Conservation (phyloP, 1,140 invertebrate genomes). For the Vanessa tameamea region DNA sequence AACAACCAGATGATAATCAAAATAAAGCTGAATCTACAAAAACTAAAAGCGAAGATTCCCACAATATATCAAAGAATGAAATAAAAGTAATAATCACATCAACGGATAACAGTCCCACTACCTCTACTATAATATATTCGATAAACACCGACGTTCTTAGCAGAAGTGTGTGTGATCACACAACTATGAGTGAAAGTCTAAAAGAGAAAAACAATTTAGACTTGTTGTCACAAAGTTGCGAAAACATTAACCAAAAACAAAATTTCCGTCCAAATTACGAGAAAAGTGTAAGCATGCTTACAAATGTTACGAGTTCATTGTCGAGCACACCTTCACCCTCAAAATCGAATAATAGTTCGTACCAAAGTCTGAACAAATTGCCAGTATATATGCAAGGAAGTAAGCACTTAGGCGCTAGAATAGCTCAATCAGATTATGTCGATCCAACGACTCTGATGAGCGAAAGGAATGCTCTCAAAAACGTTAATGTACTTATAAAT, state of each 20-base stretch:
- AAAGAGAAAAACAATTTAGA: conserved; percentile 70
- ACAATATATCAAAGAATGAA: conserved; percentile 50
- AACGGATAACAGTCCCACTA: conserved; percentile 56
- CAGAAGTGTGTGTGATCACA: conserved; percentile 73
- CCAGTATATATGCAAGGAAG: conserved; percentile 89
- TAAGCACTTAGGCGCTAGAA: conserved; percentile 90
- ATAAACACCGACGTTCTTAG: conserved; percentile 57
- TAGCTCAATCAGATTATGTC: conserved; percentile 92
- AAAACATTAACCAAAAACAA: conserved; percentile 66
- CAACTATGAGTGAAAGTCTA: conserved; percentile 64
- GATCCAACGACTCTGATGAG: conserved; percentile 86
- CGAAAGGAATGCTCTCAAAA: conserved; percentile 70
- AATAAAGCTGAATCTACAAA: conserved; percentile 51
- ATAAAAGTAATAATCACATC: conserved; percentile 72
- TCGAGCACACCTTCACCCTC: conserved; percentile 56
- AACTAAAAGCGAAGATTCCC: conserved; percentile 43
- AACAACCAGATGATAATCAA: conserved; percentile 69
- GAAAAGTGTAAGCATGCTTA: conserved; percentile 70
- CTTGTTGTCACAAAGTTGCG: conserved; percentile 72
- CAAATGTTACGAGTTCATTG: conserved; percentile 55
- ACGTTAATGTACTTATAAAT: conserved; percentile 78
- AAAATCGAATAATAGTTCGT: conserved; percentile 73
- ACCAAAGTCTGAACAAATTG: conserved; percentile 78
- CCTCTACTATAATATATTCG: conserved; percentile 52
- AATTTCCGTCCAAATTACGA: conserved; percentile 59